These are phyloP conservation scores for Dryobotodes eremita DNA, from an alignment of 2,888 invertebrate genomes.

Conservation along the genomic window DNA sequence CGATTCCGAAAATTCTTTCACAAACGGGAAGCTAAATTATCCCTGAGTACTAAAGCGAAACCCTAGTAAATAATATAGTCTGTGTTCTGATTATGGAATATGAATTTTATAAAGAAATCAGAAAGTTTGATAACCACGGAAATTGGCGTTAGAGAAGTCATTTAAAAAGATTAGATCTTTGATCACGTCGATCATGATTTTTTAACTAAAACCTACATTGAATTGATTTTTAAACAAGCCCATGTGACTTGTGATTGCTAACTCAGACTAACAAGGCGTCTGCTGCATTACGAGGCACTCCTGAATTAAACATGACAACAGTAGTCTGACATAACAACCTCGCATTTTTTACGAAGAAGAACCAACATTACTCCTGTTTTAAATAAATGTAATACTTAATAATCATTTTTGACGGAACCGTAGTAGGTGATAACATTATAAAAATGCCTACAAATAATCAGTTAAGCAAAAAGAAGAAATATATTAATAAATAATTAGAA, in stretches of 20 bases:
- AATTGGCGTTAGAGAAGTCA: no score
- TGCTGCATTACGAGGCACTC: constrained; percentile 15
- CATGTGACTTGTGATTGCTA: neutral
- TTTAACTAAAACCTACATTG: neutral
- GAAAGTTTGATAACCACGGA: neutral
- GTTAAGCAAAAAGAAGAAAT: no score
- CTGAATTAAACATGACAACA: constrained; percentile 38
- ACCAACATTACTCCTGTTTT: neutral
- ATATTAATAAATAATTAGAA: no score
- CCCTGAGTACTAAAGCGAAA: no score
- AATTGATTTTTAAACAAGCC: neutral
- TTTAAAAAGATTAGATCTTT: no score
- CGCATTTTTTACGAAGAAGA: constrained; percentile 3
- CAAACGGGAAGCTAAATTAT: no score
- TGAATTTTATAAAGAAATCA: neutral
- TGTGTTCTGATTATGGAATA: neutral
- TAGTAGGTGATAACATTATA: neutral
- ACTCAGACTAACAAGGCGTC: constrained; percentile 19
- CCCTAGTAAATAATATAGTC: no score
- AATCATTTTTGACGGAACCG: neutral
- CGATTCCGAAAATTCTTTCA: no score
- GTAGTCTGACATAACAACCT: neutral
- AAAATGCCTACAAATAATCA: neutral
- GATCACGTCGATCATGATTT: neutral
- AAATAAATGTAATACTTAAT: neutral